These are phyloP conservation scores for Tachysurus fulvidraco DNA, from an alignment of 2,113 vertebrate genomes.

Conservation along the genomic window DNA sequence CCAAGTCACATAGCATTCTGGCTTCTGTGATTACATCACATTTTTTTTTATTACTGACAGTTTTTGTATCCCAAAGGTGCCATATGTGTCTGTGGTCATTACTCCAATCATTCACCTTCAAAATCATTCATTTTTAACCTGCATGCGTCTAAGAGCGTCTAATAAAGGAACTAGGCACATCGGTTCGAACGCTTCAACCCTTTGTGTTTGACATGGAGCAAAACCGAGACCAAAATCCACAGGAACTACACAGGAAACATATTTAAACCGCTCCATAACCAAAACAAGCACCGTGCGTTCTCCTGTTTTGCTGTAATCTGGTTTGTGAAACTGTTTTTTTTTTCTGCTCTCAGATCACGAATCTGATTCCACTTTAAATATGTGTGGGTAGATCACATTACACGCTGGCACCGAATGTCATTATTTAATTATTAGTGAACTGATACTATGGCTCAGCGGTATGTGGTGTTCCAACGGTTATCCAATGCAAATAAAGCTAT, in stretches of 20 bases:
- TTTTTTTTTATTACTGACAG: not conserved
- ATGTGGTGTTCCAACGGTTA: not conserved
- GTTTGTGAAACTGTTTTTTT: not conserved
- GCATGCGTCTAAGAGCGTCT: not conserved
- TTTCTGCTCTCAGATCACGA: not conserved
- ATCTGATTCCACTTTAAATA: not conserved
- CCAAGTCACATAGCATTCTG: not conserved
- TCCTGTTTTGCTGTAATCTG: not conserved
- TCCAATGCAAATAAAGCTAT: not conserved
- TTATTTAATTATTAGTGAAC: not conserved
- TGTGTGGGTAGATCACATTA: not conserved
- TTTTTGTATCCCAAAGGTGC: not conserved
- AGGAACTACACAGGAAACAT: not conserved
- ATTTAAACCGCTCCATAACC: not conserved
- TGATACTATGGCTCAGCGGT: not conserved
- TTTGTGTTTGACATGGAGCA: not conserved
- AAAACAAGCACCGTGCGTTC: not conserved
- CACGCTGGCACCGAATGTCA: not conserved
- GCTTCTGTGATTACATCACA: not conserved
- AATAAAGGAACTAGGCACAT: not conserved
- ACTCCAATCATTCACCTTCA: too few species aligned
- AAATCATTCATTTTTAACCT: too few species aligned
- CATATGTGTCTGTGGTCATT: too few species aligned
- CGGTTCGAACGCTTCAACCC: not conserved
- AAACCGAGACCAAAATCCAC: not conserved